A percentile compares a stretch with the other conserved stretches of the same genome.
phyloP scores from a whole-genome alignment of 2,113 vertebrate genomes.

The Ardeotis arabs region DNA sequence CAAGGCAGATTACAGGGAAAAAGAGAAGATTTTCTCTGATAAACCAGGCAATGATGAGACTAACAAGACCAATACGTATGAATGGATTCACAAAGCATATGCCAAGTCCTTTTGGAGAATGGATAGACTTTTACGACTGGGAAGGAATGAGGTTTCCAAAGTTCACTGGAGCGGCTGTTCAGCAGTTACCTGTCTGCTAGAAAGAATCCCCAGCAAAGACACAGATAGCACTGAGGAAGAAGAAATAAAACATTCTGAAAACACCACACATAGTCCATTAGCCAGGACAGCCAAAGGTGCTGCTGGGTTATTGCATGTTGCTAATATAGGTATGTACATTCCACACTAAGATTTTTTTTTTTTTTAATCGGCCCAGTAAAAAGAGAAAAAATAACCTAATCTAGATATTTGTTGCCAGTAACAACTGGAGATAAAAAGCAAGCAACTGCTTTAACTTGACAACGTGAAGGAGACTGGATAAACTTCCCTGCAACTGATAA shows the following conservation, averaged over 20 bases:
- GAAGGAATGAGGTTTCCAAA: conserved; percentile 68
- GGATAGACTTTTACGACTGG: conserved; percentile 71
- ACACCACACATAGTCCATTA: background rate
- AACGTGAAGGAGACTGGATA: background rate
- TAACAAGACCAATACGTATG: background rate
- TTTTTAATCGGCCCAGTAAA: background rate
- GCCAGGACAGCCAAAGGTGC: background rate
- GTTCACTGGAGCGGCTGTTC: conserved; percentile 74
- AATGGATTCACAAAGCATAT: conserved; percentile 63
- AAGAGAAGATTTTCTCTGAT: conserved; percentile 48
- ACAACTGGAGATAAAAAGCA: background rate
- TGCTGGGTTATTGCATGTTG: conserved; percentile 65
- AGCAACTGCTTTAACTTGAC: background rate
- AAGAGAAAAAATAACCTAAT: background rate
- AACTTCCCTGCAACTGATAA: background rate
- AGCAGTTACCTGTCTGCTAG: conserved; percentile 64
- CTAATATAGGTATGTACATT: conserved; percentile 63
- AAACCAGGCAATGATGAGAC: background rate
- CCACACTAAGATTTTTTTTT: background rate
- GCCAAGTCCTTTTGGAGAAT: conserved; percentile 74
- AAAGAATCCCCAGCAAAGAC: background rate
- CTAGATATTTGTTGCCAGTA: background rate
- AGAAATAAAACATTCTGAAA: background rate
- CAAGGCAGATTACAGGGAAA: conserved; percentile 41
- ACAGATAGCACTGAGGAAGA: background rate